These are phyloP conservation scores for Acrocephalus kingi DNA, from an alignment of 2,113 vertebrate species.

Conservation along the genomic window DNA sequence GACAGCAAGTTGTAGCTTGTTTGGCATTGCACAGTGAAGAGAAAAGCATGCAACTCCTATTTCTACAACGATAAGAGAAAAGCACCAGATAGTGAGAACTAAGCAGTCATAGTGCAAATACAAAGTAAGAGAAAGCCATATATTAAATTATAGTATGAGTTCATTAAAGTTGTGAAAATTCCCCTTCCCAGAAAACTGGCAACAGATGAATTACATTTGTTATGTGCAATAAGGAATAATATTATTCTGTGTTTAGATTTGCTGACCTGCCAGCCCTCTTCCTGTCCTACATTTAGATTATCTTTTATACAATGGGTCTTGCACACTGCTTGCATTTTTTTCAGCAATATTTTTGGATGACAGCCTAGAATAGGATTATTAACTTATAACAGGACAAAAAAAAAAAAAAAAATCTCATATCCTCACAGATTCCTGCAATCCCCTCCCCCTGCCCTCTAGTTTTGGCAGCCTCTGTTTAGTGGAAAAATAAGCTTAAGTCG, in stretches of 20 bases:
- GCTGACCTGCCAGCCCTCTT: slow-evolving; percentile 30
- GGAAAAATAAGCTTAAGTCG: slow-evolving; percentile 8
- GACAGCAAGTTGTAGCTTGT: neutral
- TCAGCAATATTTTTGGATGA: slow-evolving; percentile 39
- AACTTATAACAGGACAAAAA: slow-evolving; percentile 10
- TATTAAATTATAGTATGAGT: neutral
- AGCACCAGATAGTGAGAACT: neutral
- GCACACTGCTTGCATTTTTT: slow-evolving; percentile 27
- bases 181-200: neutral
- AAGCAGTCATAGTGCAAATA: neutral
- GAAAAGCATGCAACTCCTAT: neutral
- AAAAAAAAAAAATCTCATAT: neutral
- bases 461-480: neutral
- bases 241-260: neutral
- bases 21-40: neutral
- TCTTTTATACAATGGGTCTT: slow-evolving; percentile 18
- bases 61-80: neutral
- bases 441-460: neutral
- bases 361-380: slow-evolving; percentile 48
- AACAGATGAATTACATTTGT: neutral
- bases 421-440: neutral
- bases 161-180: neutral
- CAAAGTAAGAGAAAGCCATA: neutral
- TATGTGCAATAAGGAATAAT: neutral
- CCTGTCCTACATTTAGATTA: slow-evolving; percentile 45